These are phyloP conservation scores for Garrulus glandarius DNA, from an alignment of 2,797 vertebrate genomes.

Conservation along the genomic window DNA sequence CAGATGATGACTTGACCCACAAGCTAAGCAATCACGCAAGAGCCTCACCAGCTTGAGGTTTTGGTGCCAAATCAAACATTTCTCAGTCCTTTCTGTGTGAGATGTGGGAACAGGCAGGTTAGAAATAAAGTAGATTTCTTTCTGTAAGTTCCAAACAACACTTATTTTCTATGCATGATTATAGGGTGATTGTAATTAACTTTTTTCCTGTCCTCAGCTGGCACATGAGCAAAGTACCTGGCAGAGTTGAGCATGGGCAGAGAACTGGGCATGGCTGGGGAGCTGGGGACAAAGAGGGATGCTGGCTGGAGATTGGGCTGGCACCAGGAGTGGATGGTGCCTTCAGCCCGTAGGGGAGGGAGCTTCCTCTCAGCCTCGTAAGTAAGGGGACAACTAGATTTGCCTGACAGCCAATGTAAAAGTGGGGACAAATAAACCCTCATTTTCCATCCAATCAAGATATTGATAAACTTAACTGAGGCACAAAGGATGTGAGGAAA, in stretches of 20 bases:
- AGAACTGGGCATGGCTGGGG: background rate
- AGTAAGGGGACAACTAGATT: background rate
- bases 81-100: background rate
- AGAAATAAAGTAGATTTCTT: background rate
- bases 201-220: background rate
- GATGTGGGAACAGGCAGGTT: background rate
- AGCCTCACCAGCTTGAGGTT: background rate
- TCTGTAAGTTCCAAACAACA: background rate
- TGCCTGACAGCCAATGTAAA: background rate
- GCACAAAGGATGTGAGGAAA: background rate
- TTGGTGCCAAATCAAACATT: background rate
- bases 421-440: background rate
- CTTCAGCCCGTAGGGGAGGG: background rate
- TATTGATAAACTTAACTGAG: background rate
- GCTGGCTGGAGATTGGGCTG: background rate
- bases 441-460: background rate
- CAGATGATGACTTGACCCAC: background rate
- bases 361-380: background rate
- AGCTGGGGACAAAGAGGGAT: background rate
- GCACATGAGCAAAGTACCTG: rapidly evolving
- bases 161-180: background rate
- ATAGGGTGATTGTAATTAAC: background rate
- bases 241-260: background rate
- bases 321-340: background rate
- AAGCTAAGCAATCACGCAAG: background rate